Conservation (phyloP, 30 jellyfish, hydroid and myxozoan genomes). For the Chrysaora quinquecirrha region DNA sequence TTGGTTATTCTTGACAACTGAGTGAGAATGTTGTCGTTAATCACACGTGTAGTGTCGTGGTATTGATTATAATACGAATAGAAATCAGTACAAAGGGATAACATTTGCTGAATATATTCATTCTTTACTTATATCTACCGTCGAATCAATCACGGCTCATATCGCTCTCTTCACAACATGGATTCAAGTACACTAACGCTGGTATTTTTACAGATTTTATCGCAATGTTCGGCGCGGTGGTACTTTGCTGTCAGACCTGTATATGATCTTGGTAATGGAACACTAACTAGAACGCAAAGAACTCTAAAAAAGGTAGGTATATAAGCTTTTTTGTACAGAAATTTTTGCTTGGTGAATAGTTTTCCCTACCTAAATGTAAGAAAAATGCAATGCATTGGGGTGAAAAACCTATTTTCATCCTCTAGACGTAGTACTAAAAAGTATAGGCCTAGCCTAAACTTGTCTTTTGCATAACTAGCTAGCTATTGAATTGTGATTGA, state of each 20-base stretch:
- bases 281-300: slow-evolving; percentile 56
- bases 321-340: too few species aligned
- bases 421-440: too few species aligned
- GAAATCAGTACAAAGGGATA: slow-evolving; percentile 25
- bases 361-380: too few species aligned
- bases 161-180: too few species aligned
- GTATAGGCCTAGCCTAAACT: too few species aligned
- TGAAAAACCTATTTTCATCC: too few species aligned
- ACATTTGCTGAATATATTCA: slow-evolving; percentile 15
- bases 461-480: too few species aligned
- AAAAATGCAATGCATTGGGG: too few species aligned
- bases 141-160: not conserved
- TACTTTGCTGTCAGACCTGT: slow-evolving; percentile 64
- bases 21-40: slow-evolving; percentile 73
- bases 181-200: slow-evolving; percentile 21
- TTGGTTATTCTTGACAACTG: slow-evolving; percentile 58
- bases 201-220: slow-evolving; percentile 30
- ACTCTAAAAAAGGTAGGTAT: slow-evolving; percentile 56
- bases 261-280: slow-evolving; percentile 36
- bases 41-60: slow-evolving; percentile 73
- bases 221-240: slow-evolving; percentile 58
- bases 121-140: not conserved
- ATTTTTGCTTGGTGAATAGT: too few species aligned
- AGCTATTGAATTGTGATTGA: too few species aligned
- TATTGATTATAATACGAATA: slow-evolving; percentile 34